These are phyloP conservation scores for Myrmecophaga tridactyla DNA, from an alignment of 2,113 vertebrate genomes.

Conservation along the genomic window DNA sequence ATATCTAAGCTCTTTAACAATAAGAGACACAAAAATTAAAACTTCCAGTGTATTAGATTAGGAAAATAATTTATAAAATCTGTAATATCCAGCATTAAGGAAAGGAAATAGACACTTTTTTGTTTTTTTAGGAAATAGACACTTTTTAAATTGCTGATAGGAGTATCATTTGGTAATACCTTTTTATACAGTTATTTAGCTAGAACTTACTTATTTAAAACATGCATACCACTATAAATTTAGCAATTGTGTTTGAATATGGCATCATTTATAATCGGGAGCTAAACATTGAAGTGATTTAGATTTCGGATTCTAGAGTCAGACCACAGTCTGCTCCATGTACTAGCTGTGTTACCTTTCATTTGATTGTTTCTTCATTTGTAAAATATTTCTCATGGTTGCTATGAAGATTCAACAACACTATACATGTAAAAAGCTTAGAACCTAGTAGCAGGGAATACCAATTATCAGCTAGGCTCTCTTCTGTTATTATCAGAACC, in stretches of 20 bases:
- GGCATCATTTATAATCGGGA: neutral
- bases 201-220: neutral
- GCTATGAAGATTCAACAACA: too few species aligned
- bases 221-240: neutral
- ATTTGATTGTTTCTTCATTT: neutral
- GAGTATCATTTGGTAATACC: neutral
- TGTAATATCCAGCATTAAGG: neutral
- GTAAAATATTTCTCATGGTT: neutral
- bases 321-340: too few species aligned
- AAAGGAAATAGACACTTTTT: neutral
- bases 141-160: neutral
- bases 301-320: neutral
- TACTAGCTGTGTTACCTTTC: neutral
- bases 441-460: neutral
- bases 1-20: neutral
- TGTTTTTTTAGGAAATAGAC: too few species aligned
- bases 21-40: neutral
- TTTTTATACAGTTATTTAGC: neutral
- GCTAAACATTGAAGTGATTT: neutral
- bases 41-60: neutral
- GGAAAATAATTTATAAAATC: neutral
- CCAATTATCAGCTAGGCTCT: neutral
- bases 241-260: neutral
- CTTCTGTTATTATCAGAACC: neutral
- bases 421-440: neutral